phyloP scores from a whole-genome alignment of 2,113 vertebrate genomes.

The Thermophis baileyi region DNA sequence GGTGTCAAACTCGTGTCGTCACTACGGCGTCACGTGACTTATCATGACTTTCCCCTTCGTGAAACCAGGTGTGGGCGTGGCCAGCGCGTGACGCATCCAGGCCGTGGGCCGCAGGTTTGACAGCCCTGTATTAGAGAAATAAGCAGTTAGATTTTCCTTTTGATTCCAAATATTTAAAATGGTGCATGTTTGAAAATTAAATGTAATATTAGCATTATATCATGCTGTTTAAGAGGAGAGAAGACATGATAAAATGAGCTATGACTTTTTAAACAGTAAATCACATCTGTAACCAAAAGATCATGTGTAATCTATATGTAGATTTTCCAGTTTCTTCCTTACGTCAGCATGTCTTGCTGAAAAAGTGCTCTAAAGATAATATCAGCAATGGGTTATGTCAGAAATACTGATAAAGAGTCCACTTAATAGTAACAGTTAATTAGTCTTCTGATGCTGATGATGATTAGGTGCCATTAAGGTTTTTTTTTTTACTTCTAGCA shows the following conservation, averaged over 20 bases:
- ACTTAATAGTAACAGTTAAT: background rate
- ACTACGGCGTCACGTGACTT: too few species aligned
- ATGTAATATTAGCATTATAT: background rate
- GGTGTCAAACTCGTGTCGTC: too few species aligned
- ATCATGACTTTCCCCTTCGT: too few species aligned
- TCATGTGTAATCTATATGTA: background rate
- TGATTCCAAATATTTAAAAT: background rate
- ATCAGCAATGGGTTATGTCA: background rate
- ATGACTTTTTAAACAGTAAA: background rate
- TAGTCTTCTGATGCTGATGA: background rate
- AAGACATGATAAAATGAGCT: background rate
- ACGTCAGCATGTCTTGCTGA: background rate
- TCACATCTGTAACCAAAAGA: background rate
- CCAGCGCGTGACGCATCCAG: too few species aligned
- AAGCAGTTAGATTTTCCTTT: background rate
- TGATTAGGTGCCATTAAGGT: background rate
- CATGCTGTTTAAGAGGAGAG: background rate
- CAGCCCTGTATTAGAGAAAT: background rate
- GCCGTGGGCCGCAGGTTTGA: too few species aligned
- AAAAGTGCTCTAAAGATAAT: background rate
- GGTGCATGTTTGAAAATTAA: background rate
- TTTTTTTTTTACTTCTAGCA: background rate
- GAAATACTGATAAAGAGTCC: background rate
- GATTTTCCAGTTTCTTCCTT: background rate
- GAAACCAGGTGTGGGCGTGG: too few species aligned